Base-by-base conservation (phyloP, 1,140 invertebrate genomes). In the Drosophila ercepeae region DNA sequence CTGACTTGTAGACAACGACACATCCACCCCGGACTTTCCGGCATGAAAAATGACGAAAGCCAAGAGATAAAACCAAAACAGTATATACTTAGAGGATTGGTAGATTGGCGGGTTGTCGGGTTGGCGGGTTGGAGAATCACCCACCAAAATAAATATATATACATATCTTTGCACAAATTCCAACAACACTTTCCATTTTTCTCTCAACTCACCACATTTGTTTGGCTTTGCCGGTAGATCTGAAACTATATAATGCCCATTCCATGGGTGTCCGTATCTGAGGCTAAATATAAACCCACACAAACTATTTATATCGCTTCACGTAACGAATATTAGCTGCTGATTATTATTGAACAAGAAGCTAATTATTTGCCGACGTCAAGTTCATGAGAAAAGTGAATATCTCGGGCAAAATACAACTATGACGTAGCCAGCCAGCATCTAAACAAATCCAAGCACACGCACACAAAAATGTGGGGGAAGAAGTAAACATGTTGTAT, bases 351-450 rank as follows among this genome's bases (percentile, higher is more conserved):
- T 67, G 60, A 67, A 52, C 46, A 68, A 68, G 61, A 67, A 82
- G 57, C 51, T 88, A 84, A 76, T 84, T 81, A 84, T 72, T 68
- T 36, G 78, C 54, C 78, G 69, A 86, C 82, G 82, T 73, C 77
- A 88, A 86, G 69, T 82, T 88, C 79, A 79, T 21, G 75, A 78
- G 82, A 60, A 82, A 39, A 75, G 69, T 39, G 54, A 25, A 32
- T 34, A 19, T 34, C 25, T 46, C 19, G 46, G 50, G 60, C 19
- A 59, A 54, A 72, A 64, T 34, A 70, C 53, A 78, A 72, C 70
- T 63, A 86, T 86, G 82, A 84, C 81, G 81, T 84, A 52, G 70
- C 29, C 32, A 4, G 13, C 27, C 32, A 4, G 13, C 27, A 29
- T 49, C 68, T 53, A 55, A 63, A 59, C 60, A 75, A 75, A 75